These are phyloP conservation scores for Forbesichthys agassizii DNA, from an alignment of 2,113 vertebrate genomes.

Conservation along the genomic window DNA sequence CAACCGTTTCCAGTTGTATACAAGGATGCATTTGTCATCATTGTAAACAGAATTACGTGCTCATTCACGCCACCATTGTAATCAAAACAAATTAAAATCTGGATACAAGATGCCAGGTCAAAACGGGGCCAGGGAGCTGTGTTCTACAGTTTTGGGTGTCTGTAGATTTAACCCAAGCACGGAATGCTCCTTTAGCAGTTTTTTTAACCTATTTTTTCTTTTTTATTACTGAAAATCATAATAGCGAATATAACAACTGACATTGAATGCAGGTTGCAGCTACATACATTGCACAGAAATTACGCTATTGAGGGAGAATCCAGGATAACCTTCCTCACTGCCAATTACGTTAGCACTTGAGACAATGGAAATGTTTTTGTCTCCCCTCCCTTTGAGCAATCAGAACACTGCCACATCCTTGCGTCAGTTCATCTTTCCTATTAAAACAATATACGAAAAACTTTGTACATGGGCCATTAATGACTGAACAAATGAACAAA, in stretches of 20 bases:
- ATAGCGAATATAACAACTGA: constrained; percentile 17
- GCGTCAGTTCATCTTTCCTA: constrained; percentile 73
- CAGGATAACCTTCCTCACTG: constrained; percentile 58
- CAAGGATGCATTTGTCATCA: constrained; percentile 52
- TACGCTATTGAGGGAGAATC: constrained; percentile 67
- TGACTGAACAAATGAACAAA: constrained; percentile 64
- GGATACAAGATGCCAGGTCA: too few species aligned
- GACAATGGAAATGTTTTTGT: constrained; percentile 72
- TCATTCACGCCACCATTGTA: too few species aligned
- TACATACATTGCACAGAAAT: constrained; percentile 66
- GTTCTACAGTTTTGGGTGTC: too few species aligned
- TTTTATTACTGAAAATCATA: constrained; percentile 46
- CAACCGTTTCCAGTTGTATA: too few species aligned
- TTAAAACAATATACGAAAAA: constrained; percentile 81
- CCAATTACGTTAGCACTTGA: constrained; percentile 65
- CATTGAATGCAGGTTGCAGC: constrained; percentile 63
- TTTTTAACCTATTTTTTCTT: constrained; percentile 29
- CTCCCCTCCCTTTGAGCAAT: constrained; percentile 59
- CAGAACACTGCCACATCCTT: constrained; percentile 58
- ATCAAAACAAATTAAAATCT: too few species aligned
- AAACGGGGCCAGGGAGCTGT: too few species aligned
- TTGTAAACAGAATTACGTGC: constrained; percentile 1
- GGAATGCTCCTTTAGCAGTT: too few species aligned
- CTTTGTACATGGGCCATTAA: constrained; percentile 63
- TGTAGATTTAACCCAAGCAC: too few species aligned